Base-by-base conservation (phyloP, 2,888 invertebrate species). In the Zootermopsis nevadensis region DNA sequence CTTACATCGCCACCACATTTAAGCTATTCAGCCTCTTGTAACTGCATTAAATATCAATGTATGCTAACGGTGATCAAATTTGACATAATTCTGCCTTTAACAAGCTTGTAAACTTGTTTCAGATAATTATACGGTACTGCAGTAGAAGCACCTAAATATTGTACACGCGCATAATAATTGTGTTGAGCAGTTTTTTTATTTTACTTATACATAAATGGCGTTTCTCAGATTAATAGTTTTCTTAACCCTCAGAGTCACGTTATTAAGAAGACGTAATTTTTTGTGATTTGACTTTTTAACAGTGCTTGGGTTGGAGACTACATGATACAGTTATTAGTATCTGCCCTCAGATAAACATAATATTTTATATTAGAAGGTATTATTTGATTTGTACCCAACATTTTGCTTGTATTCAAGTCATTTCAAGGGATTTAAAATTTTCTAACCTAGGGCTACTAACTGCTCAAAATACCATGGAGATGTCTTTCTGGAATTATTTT, bases 31-130 rank as follows among this genome's bases (percentile, higher is more conserved):
- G 55, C 42, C 22, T 35, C 48, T 38, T 60, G 27, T 82, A 76
- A 76, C 60, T 82, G 76, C 66, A 27, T 30, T 66, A 82, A 82
- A 82, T 82, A 82, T 82, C 77, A 82, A 82, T 82, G 76, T 77
- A 77, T 77, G 76, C 38, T 66, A 76, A 76, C 53, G 74, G 33
- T 35, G 82, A 82, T 77, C 60, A 82, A 77, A 82, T 82, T 82
- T 66, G 82, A 82, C 77, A 77, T 82, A 82, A 82, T 82, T 48
- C 53, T 81, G 12, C 24, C 55, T 72, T 33, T 72, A 72, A 74
- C 76, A 77, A 48, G 82, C 69, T 82, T 82, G 79, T 79, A 60
- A 79, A 79, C 79, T 77, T 60, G 48, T 79, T 66, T 79, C 66
- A 79, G 66, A 79, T 79, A 79, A 79, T 79, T 55, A 79, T 79